Evolutionary conservation across 2,113 vertebrate genomes (phyloP).

Genomic region (Sinosuthora webbiana): DNA sequence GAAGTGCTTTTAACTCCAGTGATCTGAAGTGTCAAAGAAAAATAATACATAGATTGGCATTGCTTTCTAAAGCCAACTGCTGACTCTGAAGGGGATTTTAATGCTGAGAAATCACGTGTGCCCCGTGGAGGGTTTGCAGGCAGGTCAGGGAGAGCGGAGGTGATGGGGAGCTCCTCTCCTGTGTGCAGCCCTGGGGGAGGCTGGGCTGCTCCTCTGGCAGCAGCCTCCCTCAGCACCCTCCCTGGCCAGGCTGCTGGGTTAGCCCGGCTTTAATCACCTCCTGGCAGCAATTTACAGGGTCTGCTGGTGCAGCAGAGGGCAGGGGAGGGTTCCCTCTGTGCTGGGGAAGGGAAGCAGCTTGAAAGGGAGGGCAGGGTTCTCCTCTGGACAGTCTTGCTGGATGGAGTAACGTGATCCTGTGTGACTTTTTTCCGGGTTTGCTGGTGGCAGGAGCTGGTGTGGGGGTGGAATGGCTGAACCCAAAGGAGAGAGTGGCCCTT

Average conservation of each 20-base stretch:
- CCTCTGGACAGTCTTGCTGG: background rate
- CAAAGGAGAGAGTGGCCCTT: background rate
- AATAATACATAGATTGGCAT: slow-evolving; percentile 38
- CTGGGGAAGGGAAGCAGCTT: background rate
- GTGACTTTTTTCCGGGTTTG: background rate
- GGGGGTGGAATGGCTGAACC: background rate
- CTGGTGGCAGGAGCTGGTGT: background rate
- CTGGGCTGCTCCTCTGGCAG: background rate
- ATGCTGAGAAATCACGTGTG: background rate
- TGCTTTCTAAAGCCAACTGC: background rate
- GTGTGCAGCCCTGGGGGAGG: background rate
- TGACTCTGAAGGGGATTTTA: background rate
- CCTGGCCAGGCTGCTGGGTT: background rate
- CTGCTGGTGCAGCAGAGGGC: accelerated
- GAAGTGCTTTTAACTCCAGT: slow-evolving; percentile 37
- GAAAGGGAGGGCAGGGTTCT: background rate
- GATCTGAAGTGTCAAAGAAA: slow-evolving; percentile 30
- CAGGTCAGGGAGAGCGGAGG: background rate
- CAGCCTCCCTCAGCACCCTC: background rate
- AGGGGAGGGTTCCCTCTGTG: background rate
- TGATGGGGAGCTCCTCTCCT: background rate
- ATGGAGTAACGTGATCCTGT: background rate
- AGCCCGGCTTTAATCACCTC: background rate
- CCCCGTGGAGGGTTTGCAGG: background rate
- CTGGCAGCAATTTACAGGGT: background rate